Percentiles rank a stretch among this genome's conserved stretches.
phyloP scores from a whole-genome alignment of 1,140 invertebrate species.

The Pteromalus puparum region DNA sequence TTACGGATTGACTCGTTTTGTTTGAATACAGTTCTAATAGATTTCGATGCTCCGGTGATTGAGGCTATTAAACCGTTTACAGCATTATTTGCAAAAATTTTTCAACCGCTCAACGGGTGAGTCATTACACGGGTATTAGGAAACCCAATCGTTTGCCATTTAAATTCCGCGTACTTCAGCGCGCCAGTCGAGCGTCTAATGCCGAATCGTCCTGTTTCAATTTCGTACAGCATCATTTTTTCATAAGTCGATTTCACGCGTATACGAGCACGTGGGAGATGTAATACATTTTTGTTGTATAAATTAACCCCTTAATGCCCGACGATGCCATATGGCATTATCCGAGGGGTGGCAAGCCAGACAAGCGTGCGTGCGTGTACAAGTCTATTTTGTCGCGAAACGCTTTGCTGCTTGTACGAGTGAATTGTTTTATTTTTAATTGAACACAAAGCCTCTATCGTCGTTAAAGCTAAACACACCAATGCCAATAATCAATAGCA shows the following conservation, averaged over 20 bases:
- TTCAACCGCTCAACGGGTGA: not conserved
- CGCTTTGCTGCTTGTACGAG: not conserved
- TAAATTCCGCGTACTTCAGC: not conserved
- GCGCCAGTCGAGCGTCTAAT: not conserved
- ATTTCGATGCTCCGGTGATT: not conserved
- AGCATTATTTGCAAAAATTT: not conserved
- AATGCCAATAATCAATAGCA: no score
- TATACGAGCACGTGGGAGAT: slow-evolving; percentile 6
- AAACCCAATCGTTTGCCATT: not conserved
- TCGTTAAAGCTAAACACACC: no score
- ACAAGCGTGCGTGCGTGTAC: not conserved
- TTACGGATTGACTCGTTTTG: not conserved
- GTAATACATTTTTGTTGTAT: slow-evolving; percentile 23
- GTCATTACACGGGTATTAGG: not conserved
- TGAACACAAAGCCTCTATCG: not conserved
- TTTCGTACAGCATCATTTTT: slow-evolving; percentile 3
- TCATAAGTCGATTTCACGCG: not conserved
- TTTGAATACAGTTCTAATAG: not conserved
- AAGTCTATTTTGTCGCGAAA: not conserved
- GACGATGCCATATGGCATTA: slow-evolving; percentile 8
- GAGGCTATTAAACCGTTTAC: not conserved
- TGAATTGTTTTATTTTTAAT: not conserved
- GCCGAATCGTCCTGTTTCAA: not conserved
- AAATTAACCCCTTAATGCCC: slow-evolving; percentile 21
- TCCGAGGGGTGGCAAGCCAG: not conserved